These are phyloP conservation scores for Synanceia verrucosa DNA, from an alignment of 2,797 vertebrate species.

Conservation along the genomic window DNA sequence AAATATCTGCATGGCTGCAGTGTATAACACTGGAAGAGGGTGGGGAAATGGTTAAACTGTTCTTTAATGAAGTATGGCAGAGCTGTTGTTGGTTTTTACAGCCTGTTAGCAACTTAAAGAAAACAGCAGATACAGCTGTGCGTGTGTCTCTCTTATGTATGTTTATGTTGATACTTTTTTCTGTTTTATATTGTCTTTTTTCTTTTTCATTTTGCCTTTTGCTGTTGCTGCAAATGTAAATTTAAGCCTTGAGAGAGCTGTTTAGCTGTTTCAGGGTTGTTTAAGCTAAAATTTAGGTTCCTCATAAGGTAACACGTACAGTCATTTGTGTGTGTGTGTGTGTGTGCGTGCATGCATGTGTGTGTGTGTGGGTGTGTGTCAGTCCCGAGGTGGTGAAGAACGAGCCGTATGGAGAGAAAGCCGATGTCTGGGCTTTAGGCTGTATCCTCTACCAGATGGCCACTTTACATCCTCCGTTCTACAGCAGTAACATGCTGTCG, in stretches of 20 bases:
- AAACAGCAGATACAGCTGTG: neutral
- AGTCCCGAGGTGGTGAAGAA: slow-evolving; percentile 92
- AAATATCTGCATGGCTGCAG: neutral
- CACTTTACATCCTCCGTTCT: slow-evolving; percentile 88
- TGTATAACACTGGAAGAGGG: neutral
- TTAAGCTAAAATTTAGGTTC: neutral
- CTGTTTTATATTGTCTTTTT: too few relatives aligned
- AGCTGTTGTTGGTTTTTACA: neutral
- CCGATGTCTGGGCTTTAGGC: slow-evolving; percentile 91
- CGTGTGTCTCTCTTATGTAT: too few relatives aligned
- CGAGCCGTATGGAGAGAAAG: slow-evolving; percentile 91
- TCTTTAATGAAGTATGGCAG: neutral
- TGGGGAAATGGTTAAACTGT: neutral
- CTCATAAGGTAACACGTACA: neutral
- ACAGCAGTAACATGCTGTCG: slow-evolving; percentile 90
- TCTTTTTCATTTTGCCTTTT: too few relatives aligned
- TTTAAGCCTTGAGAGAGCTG: neutral
- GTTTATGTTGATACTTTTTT: too few relatives aligned
- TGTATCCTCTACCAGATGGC: slow-evolving; percentile 93
- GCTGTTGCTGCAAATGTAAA: too few relatives aligned
- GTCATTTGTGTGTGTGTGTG: neutral
- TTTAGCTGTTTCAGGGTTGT: neutral
- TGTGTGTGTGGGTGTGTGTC: slow-evolving; percentile 4
- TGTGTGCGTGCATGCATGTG: slow-evolving; percentile 18
- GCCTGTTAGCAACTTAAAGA: neutral